Percentiles rank a stretch among this genome's conserved stretches.
Evolutionary conservation across 2,113 vertebrate genomes (phyloP).

Genomic region (Leptobrachium ailaonicum): DNA sequence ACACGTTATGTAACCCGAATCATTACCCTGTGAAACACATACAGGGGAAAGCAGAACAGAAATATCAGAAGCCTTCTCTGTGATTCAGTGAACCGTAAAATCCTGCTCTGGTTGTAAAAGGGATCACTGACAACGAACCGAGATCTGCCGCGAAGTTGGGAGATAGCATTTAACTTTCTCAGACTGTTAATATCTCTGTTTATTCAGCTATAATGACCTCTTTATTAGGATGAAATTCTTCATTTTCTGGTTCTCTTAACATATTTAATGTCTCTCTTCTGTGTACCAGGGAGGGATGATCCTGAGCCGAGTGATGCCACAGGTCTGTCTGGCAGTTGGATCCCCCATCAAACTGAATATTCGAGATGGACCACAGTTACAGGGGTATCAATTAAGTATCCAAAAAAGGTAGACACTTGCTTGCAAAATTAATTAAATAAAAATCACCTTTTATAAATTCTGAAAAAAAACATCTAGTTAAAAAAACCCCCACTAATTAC

Average conservation of each 20-base stretch:
- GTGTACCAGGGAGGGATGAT: conserved; percentile 64
- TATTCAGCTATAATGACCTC: conserved; percentile 81
- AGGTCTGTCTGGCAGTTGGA: conserved; percentile 61
- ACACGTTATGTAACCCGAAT: conserved; percentile 76
- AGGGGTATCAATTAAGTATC: conserved; percentile 49
- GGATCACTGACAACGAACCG: conserved; percentile 71
- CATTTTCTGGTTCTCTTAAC: conserved; percentile 83
- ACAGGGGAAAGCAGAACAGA: conserved; percentile 73
- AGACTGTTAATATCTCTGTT: conserved; percentile 73
- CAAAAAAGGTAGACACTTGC: conserved; percentile 51
- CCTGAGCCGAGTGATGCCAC: conserved; percentile 59
- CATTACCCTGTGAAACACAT: conserved; percentile 74
- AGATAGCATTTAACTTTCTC: conserved; percentile 74
- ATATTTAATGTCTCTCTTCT: conserved; percentile 65
- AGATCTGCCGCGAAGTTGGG: conserved; percentile 73
- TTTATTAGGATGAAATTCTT: conserved; percentile 79
- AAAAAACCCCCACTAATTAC: too few species aligned
- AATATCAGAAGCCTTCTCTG: conserved; percentile 73
- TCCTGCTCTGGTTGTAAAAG: conserved; percentile 69
- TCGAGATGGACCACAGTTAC: conserved; percentile 13
- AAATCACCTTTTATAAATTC: too few species aligned
- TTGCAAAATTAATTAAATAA: too few species aligned
- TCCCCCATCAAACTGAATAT: conserved; percentile 51
- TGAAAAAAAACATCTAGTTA: too few species aligned
- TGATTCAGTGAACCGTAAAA: conserved; percentile 78